Percentiles rank a stretch among this genome's conserved stretches.
Conservation (phyloP, 1,140 invertebrate genomes). For the Leptestheria dahalacensis region DNA sequence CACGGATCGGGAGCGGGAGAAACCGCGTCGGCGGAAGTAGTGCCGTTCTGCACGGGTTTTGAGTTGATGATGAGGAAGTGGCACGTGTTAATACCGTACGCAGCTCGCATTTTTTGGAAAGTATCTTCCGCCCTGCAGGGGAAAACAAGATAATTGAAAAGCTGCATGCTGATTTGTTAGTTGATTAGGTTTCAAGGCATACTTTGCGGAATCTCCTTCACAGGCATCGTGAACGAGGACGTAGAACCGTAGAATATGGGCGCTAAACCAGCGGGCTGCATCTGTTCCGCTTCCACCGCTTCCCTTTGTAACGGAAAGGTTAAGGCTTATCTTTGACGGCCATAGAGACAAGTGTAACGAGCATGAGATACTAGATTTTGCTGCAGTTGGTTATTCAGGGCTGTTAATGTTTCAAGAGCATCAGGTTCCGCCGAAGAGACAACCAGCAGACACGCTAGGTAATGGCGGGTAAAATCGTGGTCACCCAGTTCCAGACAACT, state of each 20-base stretch:
- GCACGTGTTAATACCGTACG: slow-evolving; percentile 68
- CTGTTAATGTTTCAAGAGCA: slow-evolving; percentile 59
- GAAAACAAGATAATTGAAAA: too few species aligned
- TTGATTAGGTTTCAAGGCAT: too few species aligned
- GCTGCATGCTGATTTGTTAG: too few species aligned
- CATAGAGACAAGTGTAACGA: not conserved
- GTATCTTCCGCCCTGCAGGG: slow-evolving; percentile 64
- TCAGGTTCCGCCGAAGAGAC: slow-evolving; percentile 65
- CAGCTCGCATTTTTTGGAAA: slow-evolving; percentile 67
- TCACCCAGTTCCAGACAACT: slow-evolving; percentile 47
- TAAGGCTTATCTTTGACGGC: not conserved
- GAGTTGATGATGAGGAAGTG: slow-evolving; percentile 82
- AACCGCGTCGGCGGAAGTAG: slow-evolving; percentile 18
- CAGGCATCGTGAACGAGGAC: slow-evolving; percentile 72
- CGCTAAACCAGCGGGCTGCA: slow-evolving; percentile 80
- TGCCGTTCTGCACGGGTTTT: slow-evolving; percentile 36
- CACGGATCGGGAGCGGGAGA: slow-evolving; percentile 57
- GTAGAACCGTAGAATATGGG: slow-evolving; percentile 71
- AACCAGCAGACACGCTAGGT: slow-evolving; percentile 68
- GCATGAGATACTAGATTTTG: slow-evolving; percentile 36
- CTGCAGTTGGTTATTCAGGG: slow-evolving; percentile 58
- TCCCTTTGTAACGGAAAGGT: slow-evolving; percentile 20
- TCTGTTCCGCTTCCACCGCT: slow-evolving; percentile 52
- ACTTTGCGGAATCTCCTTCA: slow-evolving; percentile 45
- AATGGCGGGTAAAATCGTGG: slow-evolving; percentile 89